Evolutionary conservation across 2,797 vertebrate genomes (phyloP).

Genomic region (Podarcis lilfordi): DNA sequence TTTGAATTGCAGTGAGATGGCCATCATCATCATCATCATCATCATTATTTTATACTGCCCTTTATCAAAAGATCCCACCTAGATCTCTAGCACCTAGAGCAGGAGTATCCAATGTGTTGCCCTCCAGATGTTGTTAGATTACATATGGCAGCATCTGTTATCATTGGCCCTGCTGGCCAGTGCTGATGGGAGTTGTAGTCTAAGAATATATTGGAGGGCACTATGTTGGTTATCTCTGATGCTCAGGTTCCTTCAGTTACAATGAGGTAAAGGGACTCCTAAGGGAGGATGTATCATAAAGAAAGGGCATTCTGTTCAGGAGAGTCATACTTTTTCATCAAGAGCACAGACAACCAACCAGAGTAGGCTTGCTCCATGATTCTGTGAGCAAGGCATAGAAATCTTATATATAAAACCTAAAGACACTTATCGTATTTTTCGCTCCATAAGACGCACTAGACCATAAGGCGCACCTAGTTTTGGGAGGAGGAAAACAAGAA

Average conservation of each 20-base stretch:
- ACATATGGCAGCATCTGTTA: too few species aligned
- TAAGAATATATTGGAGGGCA: too few species aligned
- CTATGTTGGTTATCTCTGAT: neutral
- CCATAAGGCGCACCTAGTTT: too few species aligned
- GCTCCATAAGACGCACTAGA: too few species aligned
- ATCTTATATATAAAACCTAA: neutral
- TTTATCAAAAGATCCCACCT: too few species aligned
- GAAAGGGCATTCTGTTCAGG: neutral
- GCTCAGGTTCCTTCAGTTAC: neutral
- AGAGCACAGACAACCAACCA: neutral
- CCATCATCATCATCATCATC: accelerated
- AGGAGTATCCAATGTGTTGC: too few species aligned
- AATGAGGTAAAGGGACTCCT: neutral
- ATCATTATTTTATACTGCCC: too few species aligned
- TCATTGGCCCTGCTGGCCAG: too few species aligned
- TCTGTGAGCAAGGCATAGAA: neutral
- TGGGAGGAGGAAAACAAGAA: too few species aligned
- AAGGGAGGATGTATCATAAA: neutral
- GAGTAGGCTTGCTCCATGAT: neutral
- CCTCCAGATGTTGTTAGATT: too few species aligned
- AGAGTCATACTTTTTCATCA: neutral
- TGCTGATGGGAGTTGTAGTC: too few species aligned
- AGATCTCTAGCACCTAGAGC: neutral
- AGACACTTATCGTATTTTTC: too few species aligned
- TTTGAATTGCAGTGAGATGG: neutral